phyloP scores from a whole-genome alignment of 2,888 invertebrate genomes.

The Ichneumoninae sp. region DNA sequence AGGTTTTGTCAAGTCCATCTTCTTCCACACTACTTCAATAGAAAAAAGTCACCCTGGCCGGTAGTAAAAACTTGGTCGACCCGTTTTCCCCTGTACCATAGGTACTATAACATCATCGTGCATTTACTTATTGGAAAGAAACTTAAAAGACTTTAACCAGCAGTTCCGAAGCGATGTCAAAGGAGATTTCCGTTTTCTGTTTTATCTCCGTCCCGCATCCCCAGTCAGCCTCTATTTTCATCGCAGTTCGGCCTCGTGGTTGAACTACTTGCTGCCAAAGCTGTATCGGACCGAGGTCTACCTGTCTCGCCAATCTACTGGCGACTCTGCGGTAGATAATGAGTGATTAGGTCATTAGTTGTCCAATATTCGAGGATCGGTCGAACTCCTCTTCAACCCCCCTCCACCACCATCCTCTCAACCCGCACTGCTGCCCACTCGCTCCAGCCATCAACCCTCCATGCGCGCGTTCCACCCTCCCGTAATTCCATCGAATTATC shows the following conservation, averaged over 20 bases:
- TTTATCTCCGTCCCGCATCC: slow-evolving; percentile 1
- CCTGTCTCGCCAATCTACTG: slow-evolving; percentile 71
- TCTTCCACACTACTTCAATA: no score
- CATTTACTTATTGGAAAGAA: background rate
- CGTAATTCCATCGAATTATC: slow-evolving; percentile 57
- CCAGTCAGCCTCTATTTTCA: background rate
- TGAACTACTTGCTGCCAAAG: slow-evolving; percentile 20
- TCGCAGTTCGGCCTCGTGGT: slow-evolving; percentile 15
- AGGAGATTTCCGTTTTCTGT: background rate
- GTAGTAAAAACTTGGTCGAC: no score
- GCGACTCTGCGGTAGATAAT: slow-evolving; percentile 78
- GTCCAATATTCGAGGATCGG: slow-evolving; percentile 78
- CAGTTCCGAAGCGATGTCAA: background rate
- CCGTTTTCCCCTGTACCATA: no score
- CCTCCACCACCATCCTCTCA: slow-evolving; percentile 25
- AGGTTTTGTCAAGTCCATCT: no score
- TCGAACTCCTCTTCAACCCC: slow-evolving; percentile 59
- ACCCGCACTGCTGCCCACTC: background rate
- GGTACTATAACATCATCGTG: no score
- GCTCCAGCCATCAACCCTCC: slow-evolving; percentile 41
- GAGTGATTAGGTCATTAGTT: slow-evolving; percentile 82
- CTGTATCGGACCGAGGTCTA: slow-evolving; percentile 46
- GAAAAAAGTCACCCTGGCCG: no score
- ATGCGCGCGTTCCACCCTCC: slow-evolving; percentile 54
- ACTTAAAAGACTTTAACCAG: background rate